Percentiles rank a stretch among this genome's conserved stretches.
These are phyloP conservation scores for Bilobella aurantiaca DNA, from an alignment of 1,140 invertebrate genomes.

Conservation along the genomic window DNA sequence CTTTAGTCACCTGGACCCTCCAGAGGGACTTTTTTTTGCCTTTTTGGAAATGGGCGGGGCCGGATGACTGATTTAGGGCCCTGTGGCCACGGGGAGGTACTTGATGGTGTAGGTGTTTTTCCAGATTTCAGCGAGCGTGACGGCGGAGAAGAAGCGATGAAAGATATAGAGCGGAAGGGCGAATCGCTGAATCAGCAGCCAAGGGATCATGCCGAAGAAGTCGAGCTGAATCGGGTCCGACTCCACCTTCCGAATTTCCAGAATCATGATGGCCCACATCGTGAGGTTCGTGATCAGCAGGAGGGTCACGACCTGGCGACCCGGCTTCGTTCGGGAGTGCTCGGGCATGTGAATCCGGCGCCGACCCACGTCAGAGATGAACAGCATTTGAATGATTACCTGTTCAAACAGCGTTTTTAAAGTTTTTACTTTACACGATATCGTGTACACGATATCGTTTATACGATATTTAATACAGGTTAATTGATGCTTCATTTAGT, in stretches of 20 bases:
- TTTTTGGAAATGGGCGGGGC: conserved; percentile 1
- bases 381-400: conserved; percentile 82
- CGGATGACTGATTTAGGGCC: conserved; percentile 19
- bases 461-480: too few relatives aligned
- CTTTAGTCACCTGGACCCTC: background rate
- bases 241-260: conserved; percentile 56
- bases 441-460: too few relatives aligned
- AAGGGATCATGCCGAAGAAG: conserved; percentile 87
- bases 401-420: too few relatives aligned
- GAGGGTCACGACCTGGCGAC: conserved; percentile 88
- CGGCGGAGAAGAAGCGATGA: conserved; percentile 91
- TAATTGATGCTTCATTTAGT: too few relatives aligned
- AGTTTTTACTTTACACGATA: too few relatives aligned
- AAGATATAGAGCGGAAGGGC: conserved; percentile 92
- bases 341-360: conserved; percentile 78
- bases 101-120: conserved; percentile 77
- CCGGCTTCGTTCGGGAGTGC: conserved; percentile 85
- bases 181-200: conserved; percentile 85
- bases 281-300: conserved; percentile 87
- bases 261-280: conserved; percentile 91
- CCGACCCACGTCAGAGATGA: conserved; percentile 86
- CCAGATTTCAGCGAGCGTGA: conserved; percentile 95
- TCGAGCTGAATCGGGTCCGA: conserved; percentile 54
- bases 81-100: conserved; percentile 34
- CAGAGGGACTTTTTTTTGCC: background rate